A percentile compares a stretch with the other conserved stretches of the same genome.
Conservation (phyloP, 2,888 invertebrate genomes). For the Nipponacmea schrenckii region DNA sequence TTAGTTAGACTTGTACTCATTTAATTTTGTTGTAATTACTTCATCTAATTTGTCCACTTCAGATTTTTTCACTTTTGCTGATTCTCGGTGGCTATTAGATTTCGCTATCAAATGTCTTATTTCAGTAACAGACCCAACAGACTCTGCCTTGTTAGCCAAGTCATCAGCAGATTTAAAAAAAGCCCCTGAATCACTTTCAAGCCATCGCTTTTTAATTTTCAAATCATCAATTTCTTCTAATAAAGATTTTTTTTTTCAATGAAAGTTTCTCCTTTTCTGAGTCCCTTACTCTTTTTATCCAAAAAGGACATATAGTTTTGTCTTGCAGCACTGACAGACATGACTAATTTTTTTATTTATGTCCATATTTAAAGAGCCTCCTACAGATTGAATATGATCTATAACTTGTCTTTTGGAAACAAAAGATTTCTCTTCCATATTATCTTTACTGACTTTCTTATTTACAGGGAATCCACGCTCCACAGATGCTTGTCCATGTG, state of each 20-base stretch:
- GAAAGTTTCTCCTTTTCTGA: background rate
- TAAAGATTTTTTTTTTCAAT: background rate
- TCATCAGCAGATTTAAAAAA: constrained; percentile 7
- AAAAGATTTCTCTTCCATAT: constrained; percentile 29
- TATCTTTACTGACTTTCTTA: constrained; percentile 11
- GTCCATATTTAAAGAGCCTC: background rate
- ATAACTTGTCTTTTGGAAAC: constrained; percentile 32
- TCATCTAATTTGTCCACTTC: too few relatives aligned
- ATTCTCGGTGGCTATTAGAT: background rate
- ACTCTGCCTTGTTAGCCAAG: constrained; percentile 15
- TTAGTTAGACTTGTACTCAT: too few relatives aligned
- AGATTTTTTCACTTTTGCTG: background rate
- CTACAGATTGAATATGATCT: constrained; percentile 24
- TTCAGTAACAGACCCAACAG: background rate
- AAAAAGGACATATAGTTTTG: too few relatives aligned
- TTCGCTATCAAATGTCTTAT: background rate
- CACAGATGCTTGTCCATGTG: constrained; percentile 28
- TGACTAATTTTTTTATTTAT: background rate
- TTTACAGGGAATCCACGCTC: constrained; percentile 22
- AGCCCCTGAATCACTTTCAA: background rate
- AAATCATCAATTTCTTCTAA: constrained; percentile 12
- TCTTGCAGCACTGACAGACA: background rate
- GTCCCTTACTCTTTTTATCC: background rate
- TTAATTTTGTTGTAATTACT: too few relatives aligned
- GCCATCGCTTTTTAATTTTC: background rate